Evolutionary conservation across 2,888 invertebrate species (phyloP).

Genomic region (Stegophylla sp.): DNA sequence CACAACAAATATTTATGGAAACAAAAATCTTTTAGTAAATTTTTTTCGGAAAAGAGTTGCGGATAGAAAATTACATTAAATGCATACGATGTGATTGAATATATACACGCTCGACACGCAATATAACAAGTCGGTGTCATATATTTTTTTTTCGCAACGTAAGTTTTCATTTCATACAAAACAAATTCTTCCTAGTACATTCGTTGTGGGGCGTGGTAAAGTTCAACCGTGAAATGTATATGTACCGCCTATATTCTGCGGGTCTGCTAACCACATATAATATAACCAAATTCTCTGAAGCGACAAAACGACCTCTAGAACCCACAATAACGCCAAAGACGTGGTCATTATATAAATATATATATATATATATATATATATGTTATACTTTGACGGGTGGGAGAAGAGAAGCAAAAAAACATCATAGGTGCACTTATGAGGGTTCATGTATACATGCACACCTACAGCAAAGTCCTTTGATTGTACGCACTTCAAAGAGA

Average conservation of each 20-base stretch:
- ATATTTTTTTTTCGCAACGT: not conserved
- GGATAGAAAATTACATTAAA: not conserved
- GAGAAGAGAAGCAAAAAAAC: not conserved
- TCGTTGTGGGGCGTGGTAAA: slow-evolving; percentile 3
- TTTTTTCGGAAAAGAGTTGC: slow-evolving; percentile 13
- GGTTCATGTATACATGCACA: not conserved
- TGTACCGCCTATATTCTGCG: not conserved
- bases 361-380: not conserved
- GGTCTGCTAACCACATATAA: not conserved
- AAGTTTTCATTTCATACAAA: slow-evolving; percentile 19
- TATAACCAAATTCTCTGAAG: not conserved
- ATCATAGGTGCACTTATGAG: slow-evolving; percentile 1
- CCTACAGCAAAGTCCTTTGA: slow-evolving; percentile 18
- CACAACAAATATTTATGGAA: too few species aligned
- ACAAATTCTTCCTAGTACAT: not conserved
- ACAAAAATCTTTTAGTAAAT: not conserved
- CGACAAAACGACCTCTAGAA: not conserved
- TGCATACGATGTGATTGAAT: not conserved
- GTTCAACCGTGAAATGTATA: not conserved
- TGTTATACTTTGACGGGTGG: not conserved
- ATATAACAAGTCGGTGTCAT: not conserved
- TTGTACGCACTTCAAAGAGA: slow-evolving; percentile 18
- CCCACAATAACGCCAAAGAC: not conserved
- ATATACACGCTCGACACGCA: too few species aligned
- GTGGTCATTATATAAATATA: not conserved